Evolutionary conservation across 2,113 vertebrate species (phyloP).

Genomic region (Candoia aspera): DNA sequence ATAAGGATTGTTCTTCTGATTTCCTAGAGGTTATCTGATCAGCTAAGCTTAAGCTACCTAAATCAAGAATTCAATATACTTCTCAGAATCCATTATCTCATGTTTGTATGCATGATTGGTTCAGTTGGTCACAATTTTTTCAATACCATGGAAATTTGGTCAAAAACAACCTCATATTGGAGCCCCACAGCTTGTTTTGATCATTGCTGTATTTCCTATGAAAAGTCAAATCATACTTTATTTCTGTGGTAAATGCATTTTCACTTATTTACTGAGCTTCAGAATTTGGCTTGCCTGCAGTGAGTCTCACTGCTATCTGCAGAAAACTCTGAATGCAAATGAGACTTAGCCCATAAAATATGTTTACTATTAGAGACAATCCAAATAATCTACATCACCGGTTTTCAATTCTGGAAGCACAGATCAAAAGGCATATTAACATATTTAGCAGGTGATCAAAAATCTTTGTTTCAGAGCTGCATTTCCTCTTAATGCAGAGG

Average conservation of each 20-base stretch:
- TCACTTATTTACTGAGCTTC: not conserved
- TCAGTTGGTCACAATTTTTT: not conserved
- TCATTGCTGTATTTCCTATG: constrained; percentile 7
- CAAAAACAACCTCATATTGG: not conserved
- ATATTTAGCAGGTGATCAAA: constrained; percentile 6
- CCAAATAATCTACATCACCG: rapidly evolving
- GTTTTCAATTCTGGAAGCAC: constrained; percentile 3
- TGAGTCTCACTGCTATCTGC: rapidly evolving
- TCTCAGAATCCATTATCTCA: not conserved
- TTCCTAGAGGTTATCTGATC: not conserved
- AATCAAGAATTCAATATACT: not conserved
- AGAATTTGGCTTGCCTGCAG: not conserved
- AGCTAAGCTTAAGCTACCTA: not conserved
- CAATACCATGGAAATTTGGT: not conserved
- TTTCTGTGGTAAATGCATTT: not conserved
- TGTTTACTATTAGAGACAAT: not conserved
- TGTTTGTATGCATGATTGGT: not conserved
- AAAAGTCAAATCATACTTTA: rapidly evolving
- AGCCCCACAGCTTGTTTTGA: not conserved
- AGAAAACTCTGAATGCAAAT: not conserved
- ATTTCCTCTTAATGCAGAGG: not conserved
- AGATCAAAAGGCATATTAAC: constrained; percentile 15
- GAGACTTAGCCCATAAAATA: not conserved
- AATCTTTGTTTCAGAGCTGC: not conserved
- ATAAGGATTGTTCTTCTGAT: constrained; percentile 1